Evolutionary conservation across 2,888 invertebrate species (phyloP).

Genomic region (Tortricodes alternella): DNA sequence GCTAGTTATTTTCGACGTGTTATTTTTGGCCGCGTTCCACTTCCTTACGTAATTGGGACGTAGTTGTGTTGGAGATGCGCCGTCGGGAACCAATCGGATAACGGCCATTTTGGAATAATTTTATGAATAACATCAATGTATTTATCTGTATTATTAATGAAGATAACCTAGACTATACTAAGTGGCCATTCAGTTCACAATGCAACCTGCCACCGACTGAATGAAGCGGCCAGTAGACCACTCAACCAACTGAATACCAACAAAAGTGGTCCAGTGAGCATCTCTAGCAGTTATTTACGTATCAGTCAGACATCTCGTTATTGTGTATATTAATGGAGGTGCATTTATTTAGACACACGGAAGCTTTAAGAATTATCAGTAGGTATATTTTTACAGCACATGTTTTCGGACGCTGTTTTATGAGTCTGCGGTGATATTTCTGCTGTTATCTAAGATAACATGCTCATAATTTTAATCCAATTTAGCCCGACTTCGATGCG

Average conservation of each 20-base stretch:
- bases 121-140: too few relatives aligned
- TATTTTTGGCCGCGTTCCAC: conserved; percentile 25
- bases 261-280: background rate
- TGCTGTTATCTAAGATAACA: too few relatives aligned
- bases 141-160: background rate
- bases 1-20: conserved; percentile 12
- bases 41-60: conserved; percentile 24
- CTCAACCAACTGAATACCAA: background rate
- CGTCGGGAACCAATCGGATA: background rate
- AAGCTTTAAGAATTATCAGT: conserved; percentile 7
- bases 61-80: conserved; percentile 2
- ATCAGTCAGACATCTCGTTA: conserved; percentile 13
- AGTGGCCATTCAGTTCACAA: too few relatives aligned
- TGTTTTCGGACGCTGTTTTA: conserved; percentile 2
- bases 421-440: conserved; percentile 3
- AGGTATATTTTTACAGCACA: conserved; percentile 17
- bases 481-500: background rate
- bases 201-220: background rate
- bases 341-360: conserved; percentile 9
- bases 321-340: conserved; percentile 18
- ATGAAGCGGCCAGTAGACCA: background rate
- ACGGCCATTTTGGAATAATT: background rate
- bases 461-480: too few relatives aligned
- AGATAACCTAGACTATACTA: background rate
- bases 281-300: conserved; percentile 1